Conservation (phyloP, 2,797 vertebrate genomes). For the Echiichthys vipera region DNA sequence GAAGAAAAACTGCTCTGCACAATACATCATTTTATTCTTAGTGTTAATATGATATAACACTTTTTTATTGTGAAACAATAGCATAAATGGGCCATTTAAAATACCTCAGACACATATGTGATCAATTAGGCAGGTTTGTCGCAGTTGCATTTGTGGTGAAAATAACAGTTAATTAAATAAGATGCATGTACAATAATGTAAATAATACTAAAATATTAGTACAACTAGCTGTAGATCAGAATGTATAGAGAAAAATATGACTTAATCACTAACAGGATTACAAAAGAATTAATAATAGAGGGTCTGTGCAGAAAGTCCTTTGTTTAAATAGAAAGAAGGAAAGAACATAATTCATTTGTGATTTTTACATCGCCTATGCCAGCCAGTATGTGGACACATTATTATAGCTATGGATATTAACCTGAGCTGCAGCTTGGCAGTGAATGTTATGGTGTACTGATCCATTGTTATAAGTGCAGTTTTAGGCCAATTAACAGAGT, state of each 20-base stretch:
- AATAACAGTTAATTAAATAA: constrained; percentile 5
- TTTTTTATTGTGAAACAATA: constrained; percentile 39
- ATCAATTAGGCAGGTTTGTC: constrained; percentile 25
- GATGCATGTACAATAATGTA: neutral
- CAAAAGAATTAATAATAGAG: neutral
- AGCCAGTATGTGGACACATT: constrained; percentile 10
- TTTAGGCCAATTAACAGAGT: constrained; percentile 21
- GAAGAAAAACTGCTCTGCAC: constrained; percentile 15
- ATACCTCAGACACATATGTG: constrained; percentile 29
- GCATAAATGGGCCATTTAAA: constrained; percentile 5
- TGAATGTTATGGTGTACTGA: constrained; percentile 8
- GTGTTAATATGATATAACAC: constrained; percentile 16
- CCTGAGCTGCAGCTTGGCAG: constrained; percentile 5
- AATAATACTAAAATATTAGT: neutral
- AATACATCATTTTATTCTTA: constrained; percentile 13
- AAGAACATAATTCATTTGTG: neutral
- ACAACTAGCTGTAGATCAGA: neutral
- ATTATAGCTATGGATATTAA: constrained; percentile 11
- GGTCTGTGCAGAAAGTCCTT: neutral
- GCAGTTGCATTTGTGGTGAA: constrained; percentile 5
- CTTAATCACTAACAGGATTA: neutral
- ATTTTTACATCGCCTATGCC: neutral
- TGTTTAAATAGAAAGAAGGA: neutral
- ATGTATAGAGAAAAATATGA: neutral
- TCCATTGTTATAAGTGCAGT: constrained; percentile 21